A percentile compares a stretch with the other conserved stretches of the same genome.
These are phyloP conservation scores for Olivierus martensii DNA, from an alignment of 1,140 invertebrate genomes.

Conservation along the genomic window DNA sequence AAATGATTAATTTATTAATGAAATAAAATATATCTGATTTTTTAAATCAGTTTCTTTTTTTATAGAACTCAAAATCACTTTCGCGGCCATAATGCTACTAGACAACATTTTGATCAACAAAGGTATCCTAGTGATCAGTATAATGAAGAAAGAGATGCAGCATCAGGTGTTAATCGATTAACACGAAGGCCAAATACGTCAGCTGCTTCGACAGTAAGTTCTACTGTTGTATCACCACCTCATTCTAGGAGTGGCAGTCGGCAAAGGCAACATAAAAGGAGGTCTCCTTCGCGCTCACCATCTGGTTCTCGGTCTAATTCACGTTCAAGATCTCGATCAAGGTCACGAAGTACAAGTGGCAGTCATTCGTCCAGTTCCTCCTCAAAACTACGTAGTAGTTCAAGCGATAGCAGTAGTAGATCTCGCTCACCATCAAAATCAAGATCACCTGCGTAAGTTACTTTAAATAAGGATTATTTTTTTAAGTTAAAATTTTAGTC, in stretches of 20 bases:
- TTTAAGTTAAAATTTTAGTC: background rate
- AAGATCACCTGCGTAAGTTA: conserved; percentile 20
- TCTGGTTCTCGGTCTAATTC: conserved; percentile 35
- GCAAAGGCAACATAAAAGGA: conserved; percentile 20
- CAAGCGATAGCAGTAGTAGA: conserved; percentile 14
- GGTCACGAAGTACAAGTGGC: conserved; percentile 16
- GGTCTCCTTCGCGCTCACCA: conserved; percentile 28
- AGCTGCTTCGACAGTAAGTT: conserved; percentile 15
- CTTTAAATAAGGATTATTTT: background rate
- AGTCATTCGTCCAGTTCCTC: conserved; percentile 18
- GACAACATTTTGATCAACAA: conserved; percentile 17
- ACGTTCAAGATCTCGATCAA: conserved; percentile 11
- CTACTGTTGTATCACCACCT: conserved; percentile 18
- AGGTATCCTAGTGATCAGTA: conserved; percentile 18
- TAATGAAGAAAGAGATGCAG: conserved; percentile 15
- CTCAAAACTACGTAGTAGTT: conserved; percentile 17
- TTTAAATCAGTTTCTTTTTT: background rate
- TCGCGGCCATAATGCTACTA: conserved; percentile 12
- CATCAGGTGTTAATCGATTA: conserved; percentile 3
- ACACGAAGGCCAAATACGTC: conserved; percentile 10
- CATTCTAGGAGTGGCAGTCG: conserved; percentile 18
- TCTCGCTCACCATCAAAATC: conserved; percentile 22
- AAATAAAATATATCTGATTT: no score
- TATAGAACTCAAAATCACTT: conserved; percentile 18
- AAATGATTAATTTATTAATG: background rate